Evolutionary conservation across 2,113 vertebrate species (phyloP).

Genomic region (Charadrius vociferus): DNA sequence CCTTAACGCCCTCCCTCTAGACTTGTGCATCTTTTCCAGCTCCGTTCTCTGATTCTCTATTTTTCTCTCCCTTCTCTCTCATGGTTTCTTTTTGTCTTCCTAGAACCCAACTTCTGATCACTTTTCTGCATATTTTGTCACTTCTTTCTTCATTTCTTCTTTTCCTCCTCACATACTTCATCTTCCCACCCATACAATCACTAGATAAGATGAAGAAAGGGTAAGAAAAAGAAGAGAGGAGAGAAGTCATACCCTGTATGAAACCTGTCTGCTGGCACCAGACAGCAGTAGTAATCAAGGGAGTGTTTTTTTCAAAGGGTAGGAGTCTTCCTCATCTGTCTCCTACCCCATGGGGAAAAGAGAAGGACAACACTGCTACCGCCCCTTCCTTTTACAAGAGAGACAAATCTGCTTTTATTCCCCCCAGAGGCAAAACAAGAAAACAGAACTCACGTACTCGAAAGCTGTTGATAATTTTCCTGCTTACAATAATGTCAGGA

Average conservation of each 20-base stretch:
- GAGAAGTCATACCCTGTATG: background rate
- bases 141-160: background rate
- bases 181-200: background rate
- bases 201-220: background rate
- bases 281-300: background rate
- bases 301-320: rapidly evolving
- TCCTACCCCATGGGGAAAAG: background rate
- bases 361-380: background rate
- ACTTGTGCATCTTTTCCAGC: background rate
- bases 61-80: background rate
- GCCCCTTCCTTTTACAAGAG: background rate
- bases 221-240: background rate
- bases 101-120: background rate
- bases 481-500: background rate
- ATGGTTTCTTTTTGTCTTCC: background rate
- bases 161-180: background rate
- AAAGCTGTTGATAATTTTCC: background rate
- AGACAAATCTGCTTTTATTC: background rate
- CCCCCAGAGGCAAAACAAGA: background rate
- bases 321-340: background rate
- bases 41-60: background rate
- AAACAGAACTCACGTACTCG: background rate
- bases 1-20: background rate
- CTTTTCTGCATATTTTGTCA: background rate
- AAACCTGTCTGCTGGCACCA: background rate